Base-by-base conservation (phyloP, 2,113 vertebrate species). In the Cottus gobio region DNA sequence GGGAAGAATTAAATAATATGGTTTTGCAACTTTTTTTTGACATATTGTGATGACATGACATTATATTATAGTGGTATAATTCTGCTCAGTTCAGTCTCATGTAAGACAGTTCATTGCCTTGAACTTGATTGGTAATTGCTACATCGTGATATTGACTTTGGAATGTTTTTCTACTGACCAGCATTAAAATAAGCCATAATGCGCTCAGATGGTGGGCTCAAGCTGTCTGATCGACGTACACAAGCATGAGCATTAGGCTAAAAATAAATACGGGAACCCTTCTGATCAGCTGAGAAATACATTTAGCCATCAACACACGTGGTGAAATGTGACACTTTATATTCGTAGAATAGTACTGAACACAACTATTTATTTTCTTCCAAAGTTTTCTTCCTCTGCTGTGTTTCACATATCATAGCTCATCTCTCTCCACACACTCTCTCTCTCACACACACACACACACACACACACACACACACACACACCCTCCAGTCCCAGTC, bases 391-490 rank as follows among this genome's bases (percentile, higher is more conserved):
- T 26, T 37, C 2, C 31, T 68, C 39, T 37, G 9, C 5, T 72
- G 28, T 50, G 28, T 34, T 68, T 78, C 18, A 54, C 7, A 57
- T 58, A 22, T 71, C 0, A 15, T 9, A 30, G 56, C 39, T 69
- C 37, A 0, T 77, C 24, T 58, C 20, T 65, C 0, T 1, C 50
- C 30, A 11, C 26, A 48, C 56, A 26, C 18, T 46, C 65, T n/a
- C n/a, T n/a, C n/a, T n/a, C n/a, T n/a, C n/a, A 62, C 61, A 74
- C 57, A 22, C 46, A 69, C 69, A 61, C 42, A 39, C 31, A 65
- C 79, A 54, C 44, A 74, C 73, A 75, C 63, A 37, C 39, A 66
- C 64, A 66, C 60, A 69, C 66, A 62, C 31, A 75, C 22, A 61
- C 65, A 73, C 61, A 74, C 63, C 1, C 36, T 34, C 18, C 58